Evolutionary conservation across 2,888 invertebrate genomes (phyloP).

Genomic region (Drosophila stalkeri): DNA sequence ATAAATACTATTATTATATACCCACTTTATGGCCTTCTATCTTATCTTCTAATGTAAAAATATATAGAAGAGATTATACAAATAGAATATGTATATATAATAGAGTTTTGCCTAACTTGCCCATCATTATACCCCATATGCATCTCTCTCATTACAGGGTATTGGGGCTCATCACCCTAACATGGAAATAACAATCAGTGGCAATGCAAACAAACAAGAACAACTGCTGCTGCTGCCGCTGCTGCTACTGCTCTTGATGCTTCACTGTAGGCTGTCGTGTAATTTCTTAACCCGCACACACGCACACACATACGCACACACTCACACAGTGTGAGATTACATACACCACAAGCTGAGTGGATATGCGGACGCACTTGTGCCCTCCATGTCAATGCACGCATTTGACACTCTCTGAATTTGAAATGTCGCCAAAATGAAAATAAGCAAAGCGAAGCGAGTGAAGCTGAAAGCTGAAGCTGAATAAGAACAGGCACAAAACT

Average conservation of each 20-base stretch:
- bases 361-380: constrained; percentile 61
- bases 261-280: constrained; percentile 48
- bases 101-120: neutral
- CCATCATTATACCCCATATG: neutral
- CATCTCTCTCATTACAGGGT: constrained; percentile 11
- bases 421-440: constrained; percentile 74
- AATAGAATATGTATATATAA: neutral
- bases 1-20: too few species aligned
- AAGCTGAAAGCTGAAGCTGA: constrained; percentile 7
- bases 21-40: too few species aligned
- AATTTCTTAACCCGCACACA: constrained; percentile 50
- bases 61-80: neutral
- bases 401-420: constrained; percentile 72
- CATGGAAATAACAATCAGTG: constrained; percentile 51
- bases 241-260: constrained; percentile 31
- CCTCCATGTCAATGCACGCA: constrained; percentile 75
- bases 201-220: constrained; percentile 51
- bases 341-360: constrained; percentile 21
- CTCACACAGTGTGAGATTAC: neutral
- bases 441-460: constrained; percentile 36
- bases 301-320: constrained; percentile 1
- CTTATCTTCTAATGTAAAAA: too few species aligned
- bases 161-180: constrained; percentile 3
- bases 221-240: constrained; percentile 32
- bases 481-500: constrained; percentile 26